phyloP scores from a whole-genome alignment of 2,113 vertebrate species.

The Pao palembangensis region DNA sequence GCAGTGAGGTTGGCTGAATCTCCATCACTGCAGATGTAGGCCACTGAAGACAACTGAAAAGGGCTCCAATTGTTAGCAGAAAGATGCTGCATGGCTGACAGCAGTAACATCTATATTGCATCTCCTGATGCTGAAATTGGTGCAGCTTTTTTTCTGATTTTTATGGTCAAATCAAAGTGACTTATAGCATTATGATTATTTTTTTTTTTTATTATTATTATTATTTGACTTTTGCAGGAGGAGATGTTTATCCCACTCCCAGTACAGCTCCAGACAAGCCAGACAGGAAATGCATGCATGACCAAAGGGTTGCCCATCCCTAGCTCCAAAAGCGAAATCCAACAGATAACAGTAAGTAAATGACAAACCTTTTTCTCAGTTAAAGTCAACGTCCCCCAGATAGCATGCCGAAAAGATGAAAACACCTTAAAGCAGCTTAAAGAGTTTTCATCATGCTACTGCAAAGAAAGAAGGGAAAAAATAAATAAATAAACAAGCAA shows the following conservation, averaged over 20 bases:
- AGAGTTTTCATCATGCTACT: too few species aligned
- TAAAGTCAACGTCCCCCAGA: not conserved
- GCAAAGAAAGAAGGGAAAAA: too few species aligned
- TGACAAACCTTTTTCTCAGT: not conserved
- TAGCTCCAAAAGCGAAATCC: conserved; percentile 73
- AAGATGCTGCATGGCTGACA: conserved; percentile 17
- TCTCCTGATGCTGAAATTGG: conserved; percentile 19
- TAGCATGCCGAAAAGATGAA: not conserved
- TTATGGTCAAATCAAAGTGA: not conserved
- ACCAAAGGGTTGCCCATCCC: conserved; percentile 67
- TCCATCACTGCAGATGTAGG: conserved; percentile 4
- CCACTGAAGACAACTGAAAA: not conserved
- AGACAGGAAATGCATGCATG: conserved; percentile 58
- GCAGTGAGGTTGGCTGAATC: conserved; percentile 52
- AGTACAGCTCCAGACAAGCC: conserved; percentile 61
- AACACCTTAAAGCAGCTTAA: too few species aligned
- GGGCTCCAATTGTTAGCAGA: conserved; percentile 27
- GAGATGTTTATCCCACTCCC: conserved; percentile 70
- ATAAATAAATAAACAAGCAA: too few species aligned
- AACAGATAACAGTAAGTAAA: conserved; percentile 72
- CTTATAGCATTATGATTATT: not conserved
- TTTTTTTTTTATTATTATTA: not conserved
- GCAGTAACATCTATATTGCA: conserved; percentile 2
- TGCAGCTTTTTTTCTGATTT: conserved; percentile 18
- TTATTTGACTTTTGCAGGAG: conserved; percentile 49